These are phyloP conservation scores for Pristionchus japonicus DNA, from an alignment of 2,888 invertebrate genomes.

Conservation along the genomic window DNA sequence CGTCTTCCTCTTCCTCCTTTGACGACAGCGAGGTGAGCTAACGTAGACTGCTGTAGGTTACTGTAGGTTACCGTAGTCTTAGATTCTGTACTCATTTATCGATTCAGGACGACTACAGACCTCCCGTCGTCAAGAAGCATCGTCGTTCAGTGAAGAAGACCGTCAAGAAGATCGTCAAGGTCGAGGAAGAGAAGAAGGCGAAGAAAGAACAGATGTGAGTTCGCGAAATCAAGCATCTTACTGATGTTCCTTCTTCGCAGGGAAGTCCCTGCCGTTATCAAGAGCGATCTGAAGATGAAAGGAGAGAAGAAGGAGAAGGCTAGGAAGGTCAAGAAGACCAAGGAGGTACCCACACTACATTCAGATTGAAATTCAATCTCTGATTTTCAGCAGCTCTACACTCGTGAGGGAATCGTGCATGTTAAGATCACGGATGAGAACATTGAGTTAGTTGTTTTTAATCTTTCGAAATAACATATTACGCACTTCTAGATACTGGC, in stretches of 20 bases:
- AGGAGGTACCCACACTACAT: no score
- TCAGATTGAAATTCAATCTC: not conserved
- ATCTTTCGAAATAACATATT: not conserved
- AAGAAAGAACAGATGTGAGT: no score
- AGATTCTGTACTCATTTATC: no score
- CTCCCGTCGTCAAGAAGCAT: not conserved
- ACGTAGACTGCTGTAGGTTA: not conserved
- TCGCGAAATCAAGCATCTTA: no score
- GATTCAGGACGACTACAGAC: constrained; percentile 25
- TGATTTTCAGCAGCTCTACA: not conserved
- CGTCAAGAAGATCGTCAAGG: no score
- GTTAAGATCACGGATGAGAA: not conserved
- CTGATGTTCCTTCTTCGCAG: no score
- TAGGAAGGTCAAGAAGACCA: not conserved
- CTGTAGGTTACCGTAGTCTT: not conserved
- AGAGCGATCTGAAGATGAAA: not conserved
- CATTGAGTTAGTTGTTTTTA: not conserved
- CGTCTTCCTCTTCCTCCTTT: not conserved
- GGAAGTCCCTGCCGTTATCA: no score
- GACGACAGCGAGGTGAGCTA: not conserved
- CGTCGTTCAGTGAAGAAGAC: no score
- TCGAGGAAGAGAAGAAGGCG: no score
- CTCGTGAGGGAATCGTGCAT: not conserved
- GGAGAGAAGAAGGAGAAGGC: not conserved
- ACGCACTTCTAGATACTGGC: not conserved